These are phyloP conservation scores for Orycteropus afer DNA, from an alignment of 2,113 vertebrate species.

Conservation along the genomic window DNA sequence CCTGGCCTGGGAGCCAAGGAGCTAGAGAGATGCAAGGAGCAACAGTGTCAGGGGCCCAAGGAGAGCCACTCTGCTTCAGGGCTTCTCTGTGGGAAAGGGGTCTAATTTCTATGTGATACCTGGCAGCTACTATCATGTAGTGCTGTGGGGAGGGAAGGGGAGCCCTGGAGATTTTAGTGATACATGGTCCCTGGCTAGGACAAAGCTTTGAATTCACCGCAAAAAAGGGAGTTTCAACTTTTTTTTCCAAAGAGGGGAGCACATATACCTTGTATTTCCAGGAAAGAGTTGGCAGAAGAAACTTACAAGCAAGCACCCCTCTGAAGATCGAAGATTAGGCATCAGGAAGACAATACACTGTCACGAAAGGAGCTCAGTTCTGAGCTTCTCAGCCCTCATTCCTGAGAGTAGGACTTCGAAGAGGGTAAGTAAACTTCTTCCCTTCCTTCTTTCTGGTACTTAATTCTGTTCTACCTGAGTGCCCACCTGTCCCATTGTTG, in stretches of 20 bases:
- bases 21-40: background rate
- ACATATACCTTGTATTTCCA: background rate
- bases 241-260: constrained; percentile 25
- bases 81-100: background rate
- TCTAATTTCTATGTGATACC: constrained; percentile 48
- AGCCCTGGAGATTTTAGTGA: constrained; percentile 64
- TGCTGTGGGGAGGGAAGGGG: constrained; percentile 32
- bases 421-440: background rate
- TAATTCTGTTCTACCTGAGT: background rate
- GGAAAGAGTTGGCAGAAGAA: constrained; percentile 50
- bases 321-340: background rate
- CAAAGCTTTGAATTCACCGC: constrained; percentile 12
- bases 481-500: background rate
- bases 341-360: background rate
- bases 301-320: background rate
- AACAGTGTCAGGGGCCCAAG: background rate
- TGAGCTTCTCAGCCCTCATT: background rate
- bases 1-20: background rate
- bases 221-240: constrained; percentile 39
- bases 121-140: background rate
- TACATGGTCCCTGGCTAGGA: background rate
- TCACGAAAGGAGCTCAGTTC: background rate
- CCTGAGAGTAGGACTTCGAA: background rate
- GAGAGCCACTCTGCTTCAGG: background rate
- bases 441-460: fast-evolving